Conservation (phyloP, 2,797 vertebrate genomes). For the Acridotheres tristis region DNA sequence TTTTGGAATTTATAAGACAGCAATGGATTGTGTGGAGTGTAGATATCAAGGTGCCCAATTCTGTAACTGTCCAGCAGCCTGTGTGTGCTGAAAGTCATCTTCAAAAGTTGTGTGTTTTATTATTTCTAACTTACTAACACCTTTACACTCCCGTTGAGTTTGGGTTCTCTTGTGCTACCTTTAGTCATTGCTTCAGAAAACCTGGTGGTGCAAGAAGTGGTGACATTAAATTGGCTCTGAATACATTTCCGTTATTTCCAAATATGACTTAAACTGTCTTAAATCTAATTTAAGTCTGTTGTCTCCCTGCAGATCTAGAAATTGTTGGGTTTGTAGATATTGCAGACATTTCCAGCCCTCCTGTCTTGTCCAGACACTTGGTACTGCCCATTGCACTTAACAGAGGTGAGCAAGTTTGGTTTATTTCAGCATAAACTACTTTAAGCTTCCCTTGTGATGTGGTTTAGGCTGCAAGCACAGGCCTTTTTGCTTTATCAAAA, state of each 20-base stretch:
- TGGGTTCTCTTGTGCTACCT: neutral
- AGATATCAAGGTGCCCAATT: neutral
- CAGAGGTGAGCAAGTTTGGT: conserved; percentile 85
- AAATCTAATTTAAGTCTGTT: neutral
- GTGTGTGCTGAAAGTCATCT: neutral
- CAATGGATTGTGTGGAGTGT: neutral
- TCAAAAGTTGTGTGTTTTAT: neutral
- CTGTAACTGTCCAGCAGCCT: neutral
- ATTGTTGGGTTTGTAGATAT: conserved; percentile 98
- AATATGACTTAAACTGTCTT: neutral
- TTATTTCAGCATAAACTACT: neutral
- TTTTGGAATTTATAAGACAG: neutral
- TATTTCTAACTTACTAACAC: neutral
- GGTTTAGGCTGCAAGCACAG: neutral
- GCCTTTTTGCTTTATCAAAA: neutral
- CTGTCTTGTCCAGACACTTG: conserved; percentile 94
- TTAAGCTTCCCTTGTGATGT: neutral
- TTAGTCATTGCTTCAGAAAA: neutral
- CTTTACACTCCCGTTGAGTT: neutral
- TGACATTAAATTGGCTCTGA: neutral
- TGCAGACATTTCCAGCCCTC: conserved; percentile 96
- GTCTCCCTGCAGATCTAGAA: conserved; percentile 87
- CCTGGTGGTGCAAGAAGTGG: neutral
- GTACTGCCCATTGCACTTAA: conserved; percentile 95
- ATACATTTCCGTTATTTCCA: neutral